phyloP scores from a whole-genome alignment of 1,140 invertebrate species.

The Lepidotrigona ventralis region DNA sequence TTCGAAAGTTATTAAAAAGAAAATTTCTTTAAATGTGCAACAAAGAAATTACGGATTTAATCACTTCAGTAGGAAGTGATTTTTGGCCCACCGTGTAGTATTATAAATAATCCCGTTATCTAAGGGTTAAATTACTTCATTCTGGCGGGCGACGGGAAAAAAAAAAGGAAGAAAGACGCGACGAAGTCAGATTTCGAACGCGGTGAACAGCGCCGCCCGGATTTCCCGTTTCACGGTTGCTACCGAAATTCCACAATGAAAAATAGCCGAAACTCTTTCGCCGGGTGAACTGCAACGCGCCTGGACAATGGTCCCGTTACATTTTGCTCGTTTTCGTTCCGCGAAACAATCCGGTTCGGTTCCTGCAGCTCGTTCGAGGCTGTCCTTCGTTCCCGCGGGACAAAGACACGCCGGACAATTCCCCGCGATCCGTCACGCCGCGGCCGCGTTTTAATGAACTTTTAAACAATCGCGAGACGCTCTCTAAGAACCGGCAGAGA shows the following conservation, averaged over 20 bases:
- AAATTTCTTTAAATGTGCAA: no score
- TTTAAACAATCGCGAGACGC: constrained; percentile 6
- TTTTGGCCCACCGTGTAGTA: no score
- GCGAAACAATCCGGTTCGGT: constrained; percentile 24
- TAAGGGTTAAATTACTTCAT: no score
- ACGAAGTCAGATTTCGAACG: neutral
- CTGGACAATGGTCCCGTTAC: neutral
- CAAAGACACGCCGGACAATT: constrained; percentile 34
- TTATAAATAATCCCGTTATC: no score
- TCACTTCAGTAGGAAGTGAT: no score
- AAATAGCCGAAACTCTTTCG: constrained; percentile 33
- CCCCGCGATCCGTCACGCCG: constrained; percentile 21
- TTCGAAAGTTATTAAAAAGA: no score
- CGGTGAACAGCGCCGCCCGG: neutral
- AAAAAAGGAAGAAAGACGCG: neutral
- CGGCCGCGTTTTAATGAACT: constrained; percentile 24
- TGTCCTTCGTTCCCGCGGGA: constrained; percentile 13
- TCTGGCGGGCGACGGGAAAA: no score
- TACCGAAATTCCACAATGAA: constrained; percentile 26
- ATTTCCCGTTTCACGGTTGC: constrained; percentile 5
- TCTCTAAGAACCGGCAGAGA: neutral
- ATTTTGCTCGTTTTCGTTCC: constrained; percentile 39
- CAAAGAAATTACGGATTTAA: no score
- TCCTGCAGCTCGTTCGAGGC: constrained; percentile 4
- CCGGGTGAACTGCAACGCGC: constrained; percentile 7